Evolutionary conservation across 2,797 vertebrate species (phyloP).

Genomic region (Philypnodon macrostomus): DNA sequence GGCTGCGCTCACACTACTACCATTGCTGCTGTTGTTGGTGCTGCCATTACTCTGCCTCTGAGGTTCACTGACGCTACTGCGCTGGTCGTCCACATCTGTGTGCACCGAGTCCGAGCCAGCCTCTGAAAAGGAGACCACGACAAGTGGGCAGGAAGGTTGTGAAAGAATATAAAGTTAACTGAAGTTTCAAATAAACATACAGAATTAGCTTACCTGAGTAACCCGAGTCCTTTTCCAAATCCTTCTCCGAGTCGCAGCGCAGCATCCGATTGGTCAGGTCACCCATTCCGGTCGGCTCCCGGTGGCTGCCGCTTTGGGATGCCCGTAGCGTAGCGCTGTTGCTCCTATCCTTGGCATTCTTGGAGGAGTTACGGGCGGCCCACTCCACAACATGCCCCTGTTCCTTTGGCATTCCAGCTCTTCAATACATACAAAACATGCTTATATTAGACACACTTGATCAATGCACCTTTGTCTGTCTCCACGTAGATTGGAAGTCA

Average conservation of each 20-base stretch:
- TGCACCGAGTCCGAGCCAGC: constrained; percentile 65
- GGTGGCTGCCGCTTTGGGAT: constrained; percentile 31
- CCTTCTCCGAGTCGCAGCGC: constrained; percentile 59
- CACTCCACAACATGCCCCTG: constrained; percentile 40
- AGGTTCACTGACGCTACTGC: constrained; percentile 44
- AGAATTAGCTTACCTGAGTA: constrained; percentile 62
- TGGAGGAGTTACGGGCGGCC: constrained; percentile 35
- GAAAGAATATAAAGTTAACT: background rate
- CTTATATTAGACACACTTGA: too few species aligned
- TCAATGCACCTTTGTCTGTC: too few species aligned
- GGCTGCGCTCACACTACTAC: constrained; percentile 8
- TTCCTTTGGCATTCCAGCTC: constrained; percentile 63
- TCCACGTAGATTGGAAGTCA: too few species aligned
- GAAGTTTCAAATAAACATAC: background rate
- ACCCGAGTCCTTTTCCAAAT: constrained; percentile 66
- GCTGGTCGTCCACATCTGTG: constrained; percentile 61
- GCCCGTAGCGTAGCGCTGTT: constrained; percentile 62
- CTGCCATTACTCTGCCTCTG: constrained; percentile 21
- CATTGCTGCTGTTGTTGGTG: constrained; percentile 13
- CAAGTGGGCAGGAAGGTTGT: background rate
- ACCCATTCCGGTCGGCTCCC: constrained; percentile 14
- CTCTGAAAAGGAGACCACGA: constrained; percentile 39
- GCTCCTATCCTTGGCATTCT: constrained; percentile 66
- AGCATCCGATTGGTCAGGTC: constrained; percentile 30
- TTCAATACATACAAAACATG: constrained; percentile 10